Evolutionary conservation across 2,888 invertebrate species (phyloP).

Genomic region (Eurytoma californica): DNA sequence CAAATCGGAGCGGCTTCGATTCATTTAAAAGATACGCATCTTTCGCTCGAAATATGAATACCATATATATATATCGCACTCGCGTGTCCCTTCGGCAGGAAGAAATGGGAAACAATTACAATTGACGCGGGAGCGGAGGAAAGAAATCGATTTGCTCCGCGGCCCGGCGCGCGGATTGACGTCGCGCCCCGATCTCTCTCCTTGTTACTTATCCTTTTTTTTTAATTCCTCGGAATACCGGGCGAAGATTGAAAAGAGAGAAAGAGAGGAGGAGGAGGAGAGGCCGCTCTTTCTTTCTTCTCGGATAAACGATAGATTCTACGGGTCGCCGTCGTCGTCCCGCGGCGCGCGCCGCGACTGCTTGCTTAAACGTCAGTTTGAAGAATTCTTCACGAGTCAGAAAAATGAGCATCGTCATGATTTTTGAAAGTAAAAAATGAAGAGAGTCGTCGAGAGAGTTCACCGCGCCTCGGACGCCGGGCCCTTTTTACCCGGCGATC

Average conservation of each 20-base stretch:
- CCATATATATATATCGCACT: constrained; percentile 69
- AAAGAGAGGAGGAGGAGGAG: no score
- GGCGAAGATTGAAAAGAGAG: constrained; percentile 9
- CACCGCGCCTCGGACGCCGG: neutral
- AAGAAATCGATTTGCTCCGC: constrained; percentile 41
- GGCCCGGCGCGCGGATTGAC: constrained; percentile 40
- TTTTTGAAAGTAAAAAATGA: constrained; percentile 75
- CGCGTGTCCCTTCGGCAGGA: constrained; percentile 22
- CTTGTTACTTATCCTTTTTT: constrained; percentile 37
- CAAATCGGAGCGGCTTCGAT: constrained; percentile 65
- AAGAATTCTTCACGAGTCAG: constrained; percentile 75
- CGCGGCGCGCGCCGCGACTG: constrained; percentile 18
- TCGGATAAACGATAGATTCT: constrained; percentile 1
- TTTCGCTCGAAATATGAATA: constrained; percentile 75
- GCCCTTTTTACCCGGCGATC: constrained; percentile 15
- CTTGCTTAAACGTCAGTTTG: constrained; percentile 61
- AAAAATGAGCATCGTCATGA: constrained; percentile 76
- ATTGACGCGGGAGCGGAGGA: constrained; percentile 43
- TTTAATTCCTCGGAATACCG: constrained; percentile 7
- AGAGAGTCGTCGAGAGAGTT: constrained; percentile 57
- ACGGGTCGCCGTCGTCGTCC: constrained; percentile 51
- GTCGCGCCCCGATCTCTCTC: constrained; percentile 40
- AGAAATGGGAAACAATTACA: constrained; percentile 53
- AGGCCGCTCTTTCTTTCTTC: constrained; percentile 13
- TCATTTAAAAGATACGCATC: constrained; percentile 74